Base-by-base conservation (phyloP, 2,888 invertebrate species). In the Nineta flava region DNA sequence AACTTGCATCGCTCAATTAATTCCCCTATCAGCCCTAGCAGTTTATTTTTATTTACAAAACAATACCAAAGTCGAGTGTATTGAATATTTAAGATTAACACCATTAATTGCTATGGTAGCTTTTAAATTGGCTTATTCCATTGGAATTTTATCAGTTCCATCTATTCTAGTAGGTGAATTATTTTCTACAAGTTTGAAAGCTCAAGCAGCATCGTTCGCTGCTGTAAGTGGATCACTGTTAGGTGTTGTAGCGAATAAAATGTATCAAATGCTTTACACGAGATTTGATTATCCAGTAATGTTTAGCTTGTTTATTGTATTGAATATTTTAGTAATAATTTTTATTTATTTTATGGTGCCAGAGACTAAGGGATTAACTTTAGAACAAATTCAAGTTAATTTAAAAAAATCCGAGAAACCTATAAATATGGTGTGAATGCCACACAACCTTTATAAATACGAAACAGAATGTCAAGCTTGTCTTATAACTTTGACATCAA, bases 101-200 rank as follows among this genome's bases (percentile, higher is more conserved):
- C 69, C 69, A 0, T 55, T 70, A 2, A 56, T 58, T 1, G 64
- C 64, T 4, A 55, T 70, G 4, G 61, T 66, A 13, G 51, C 60
- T 0, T 70, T 65, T 56, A 64, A 68, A 50, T 61, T 65, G 4
- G 61, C 64, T 46, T 68, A 66, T 38, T 62, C 65, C 1, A 50
- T 68, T n/a, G 69, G 69, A 2, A 62, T 67, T 43, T 68, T 68
- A 0, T 66, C 67, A 1, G 53, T 70, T 34, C 68, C 67, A 0
- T 70, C 65, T 57, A 60, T 68, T 17, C 59, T 68, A 12, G 60
- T 66, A 48, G 64, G 65, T 1, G 70, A 71, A 59, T 55, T 70
- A 5, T 66, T 75, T 59, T 65, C 75, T 52, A 54, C 65, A 1
- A 62, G 67, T 50, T 71, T 65, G 2, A 65, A 71, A 51, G 70